Evolutionary conservation across 1,140 invertebrate genomes (phyloP), one percentile per base, ranked within the genome.

Genomic region (Ceratosolen fusciceps): DNA sequence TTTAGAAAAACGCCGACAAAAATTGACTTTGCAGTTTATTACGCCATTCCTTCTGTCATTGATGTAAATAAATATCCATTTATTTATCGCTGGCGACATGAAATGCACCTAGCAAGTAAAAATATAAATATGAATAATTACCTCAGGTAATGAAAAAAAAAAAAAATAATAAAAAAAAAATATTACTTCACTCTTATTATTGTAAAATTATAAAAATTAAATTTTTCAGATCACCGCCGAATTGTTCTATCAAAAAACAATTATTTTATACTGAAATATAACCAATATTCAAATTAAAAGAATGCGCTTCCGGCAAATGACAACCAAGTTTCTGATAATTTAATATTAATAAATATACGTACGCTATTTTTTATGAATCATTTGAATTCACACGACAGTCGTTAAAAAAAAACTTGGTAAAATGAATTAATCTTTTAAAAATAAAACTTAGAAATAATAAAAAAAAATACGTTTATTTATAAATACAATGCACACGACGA

Each of bases 1-100:
- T 90, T 91, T 84, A 95, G 94, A 14, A 91, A 92, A 81, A 90
- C 91, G 80, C 93, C 94, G 24, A 93, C 93, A 0, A 95, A 94
- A 85, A 91, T 93, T 73, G 95, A 96, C 88, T 88, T 92, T 76
- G 91, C 94, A 49, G 94, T 95, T 62, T 93, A 91, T 77, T 93
- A 94, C 83, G 94, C 94, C 9, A 85, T 95, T 76, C 88, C 43
- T 83, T 91, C 78, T 86, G 88, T 72, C 39, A 88, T 95, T 62
- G 88, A 90, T 39, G 84, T 90, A 34, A 87, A 91, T 31, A 85
- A 91, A 79, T 93, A 92, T 87, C 94, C 95, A n/a, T 90, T 92
- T 83, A 91, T 95, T 79, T 93, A 93, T 85, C 91, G 92, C 56
- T 96, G 95, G 95, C 88, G 92, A 80, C 92, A 93, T 83, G 91